Evolutionary conservation across 2,888 invertebrate species (phyloP), one percentile per base, ranked within the genome.

Genomic region (Amblyjoppa proteus): DNA sequence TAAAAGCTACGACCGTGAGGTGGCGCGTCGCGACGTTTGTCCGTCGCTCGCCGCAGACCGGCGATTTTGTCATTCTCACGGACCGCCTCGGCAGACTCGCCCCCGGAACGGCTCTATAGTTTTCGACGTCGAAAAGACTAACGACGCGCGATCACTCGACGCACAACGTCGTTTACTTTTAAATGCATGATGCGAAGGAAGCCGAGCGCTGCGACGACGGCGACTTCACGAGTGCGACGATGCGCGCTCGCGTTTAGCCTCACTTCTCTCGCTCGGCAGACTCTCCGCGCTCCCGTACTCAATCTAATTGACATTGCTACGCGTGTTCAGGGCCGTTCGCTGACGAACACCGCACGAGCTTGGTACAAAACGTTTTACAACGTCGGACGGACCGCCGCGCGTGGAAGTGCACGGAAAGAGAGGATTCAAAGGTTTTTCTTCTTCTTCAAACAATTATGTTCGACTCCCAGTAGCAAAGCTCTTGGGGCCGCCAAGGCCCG

Each of bases 221-320:
- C 73, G 11, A 45, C 56, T 20, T 11, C 38, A 20, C 20, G 61
- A 64, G 66, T 76, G 66, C 66, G 68, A 45, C 76, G 66, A 51
- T 31, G n/a, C 76, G 66, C 76, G 53, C 76, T 66, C 64, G 34
- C 75, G 68, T 66, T 53, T 68, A 53, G 56, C 28, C 41, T 77
- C 75, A 80, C 78, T 79, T 82, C 76, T 81, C 49, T 31, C 73
- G 64, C 70, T 79, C 73, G 49, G 45, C 80, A 73, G 75, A 61
- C 66, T 75, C 74, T 81, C 73, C 82, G 61, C 70, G 81, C 84
- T 64, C 70, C 81, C 82, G 77, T 84, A 84, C 85, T 91, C 89
- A 90, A 90, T 90, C 87, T 91, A 92, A 93, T 92, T 92, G 91
- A 92, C 91, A 92, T 91, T 92, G 91, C 89, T 89, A 89, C 90